Percentiles rank a stretch among this genome's conserved stretches.
These are phyloP conservation scores for Sarcophaga variegata DNA, from an alignment of 2,888 invertebrate genomes.

Conservation along the genomic window DNA sequence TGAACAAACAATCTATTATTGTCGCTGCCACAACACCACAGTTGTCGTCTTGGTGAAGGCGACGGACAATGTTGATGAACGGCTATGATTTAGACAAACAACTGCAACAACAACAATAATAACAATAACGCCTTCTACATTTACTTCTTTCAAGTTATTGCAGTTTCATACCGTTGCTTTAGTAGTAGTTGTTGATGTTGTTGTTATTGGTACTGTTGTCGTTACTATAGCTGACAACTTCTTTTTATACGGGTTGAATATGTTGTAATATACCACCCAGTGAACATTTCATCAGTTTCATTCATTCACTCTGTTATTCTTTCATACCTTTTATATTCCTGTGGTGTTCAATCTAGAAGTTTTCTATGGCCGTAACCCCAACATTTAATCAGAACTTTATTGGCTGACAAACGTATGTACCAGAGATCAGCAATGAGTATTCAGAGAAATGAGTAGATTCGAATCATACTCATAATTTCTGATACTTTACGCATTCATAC, in stretches of 20 bases:
- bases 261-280: neutral
- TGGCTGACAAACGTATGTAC: too few relatives aligned
- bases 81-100: neutral
- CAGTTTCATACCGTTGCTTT: neutral
- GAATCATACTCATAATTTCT: too few relatives aligned
- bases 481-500: too few relatives aligned
- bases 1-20: constrained; percentile 4
- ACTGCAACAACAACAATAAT: neutral
- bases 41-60: neutral
- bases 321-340: too few relatives aligned
- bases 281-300: neutral
- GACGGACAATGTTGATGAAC: neutral
- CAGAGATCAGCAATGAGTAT: too few relatives aligned
- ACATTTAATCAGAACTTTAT: too few relatives aligned
- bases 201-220: constrained; percentile 9
- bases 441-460: too few relatives aligned
- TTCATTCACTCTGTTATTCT: too few relatives aligned
- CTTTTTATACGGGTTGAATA: neutral
- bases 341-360: too few relatives aligned
- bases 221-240: constrained; percentile 28
- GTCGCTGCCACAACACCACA: neutral
- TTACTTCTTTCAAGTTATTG: constrained; percentile 10
- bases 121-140: constrained; percentile 30
- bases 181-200: neutral
- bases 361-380: too few relatives aligned